Percentiles rank a stretch among this genome's conserved stretches.
Evolutionary conservation across 2,113 vertebrate genomes (phyloP).

Genomic region (Struthio camelus): DNA sequence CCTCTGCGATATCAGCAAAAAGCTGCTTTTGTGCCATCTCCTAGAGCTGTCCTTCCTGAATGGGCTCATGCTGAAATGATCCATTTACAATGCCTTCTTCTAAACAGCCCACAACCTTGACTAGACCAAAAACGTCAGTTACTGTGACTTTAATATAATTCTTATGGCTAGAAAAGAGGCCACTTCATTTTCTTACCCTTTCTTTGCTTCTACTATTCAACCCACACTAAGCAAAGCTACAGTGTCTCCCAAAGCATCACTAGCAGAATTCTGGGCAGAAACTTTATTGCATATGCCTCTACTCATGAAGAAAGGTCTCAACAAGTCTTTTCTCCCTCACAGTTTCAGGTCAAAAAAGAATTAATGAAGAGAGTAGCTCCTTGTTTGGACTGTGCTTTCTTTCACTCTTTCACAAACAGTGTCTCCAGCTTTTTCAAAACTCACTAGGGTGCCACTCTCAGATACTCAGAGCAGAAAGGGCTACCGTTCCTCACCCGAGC

Average conservation of each 20-base stretch:
- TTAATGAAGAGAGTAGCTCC: background rate
- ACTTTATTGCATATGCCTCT: background rate
- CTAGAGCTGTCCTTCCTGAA: background rate
- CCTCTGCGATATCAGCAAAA: conserved; percentile 21
- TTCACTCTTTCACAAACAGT: background rate
- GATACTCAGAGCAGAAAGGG: background rate
- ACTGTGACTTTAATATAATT: background rate
- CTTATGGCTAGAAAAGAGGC: background rate
- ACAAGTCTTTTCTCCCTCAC: background rate
- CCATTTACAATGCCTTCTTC: background rate
- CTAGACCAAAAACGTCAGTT: background rate
- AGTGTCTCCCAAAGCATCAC: background rate
- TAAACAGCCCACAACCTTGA: background rate
- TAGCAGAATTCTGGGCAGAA: background rate
- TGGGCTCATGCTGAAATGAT: background rate
- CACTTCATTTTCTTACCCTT: background rate
- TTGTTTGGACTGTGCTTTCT: background rate
- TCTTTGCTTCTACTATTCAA: background rate
- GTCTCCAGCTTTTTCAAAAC: background rate
- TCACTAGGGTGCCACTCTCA: background rate
- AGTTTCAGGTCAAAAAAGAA: background rate
- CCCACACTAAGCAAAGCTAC: background rate
- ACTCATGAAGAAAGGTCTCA: background rate
- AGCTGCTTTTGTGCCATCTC: background rate
- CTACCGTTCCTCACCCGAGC: background rate